Conservation (phyloP, 2,797 vertebrate species). For the Pseudochirops corinnae region DNA sequence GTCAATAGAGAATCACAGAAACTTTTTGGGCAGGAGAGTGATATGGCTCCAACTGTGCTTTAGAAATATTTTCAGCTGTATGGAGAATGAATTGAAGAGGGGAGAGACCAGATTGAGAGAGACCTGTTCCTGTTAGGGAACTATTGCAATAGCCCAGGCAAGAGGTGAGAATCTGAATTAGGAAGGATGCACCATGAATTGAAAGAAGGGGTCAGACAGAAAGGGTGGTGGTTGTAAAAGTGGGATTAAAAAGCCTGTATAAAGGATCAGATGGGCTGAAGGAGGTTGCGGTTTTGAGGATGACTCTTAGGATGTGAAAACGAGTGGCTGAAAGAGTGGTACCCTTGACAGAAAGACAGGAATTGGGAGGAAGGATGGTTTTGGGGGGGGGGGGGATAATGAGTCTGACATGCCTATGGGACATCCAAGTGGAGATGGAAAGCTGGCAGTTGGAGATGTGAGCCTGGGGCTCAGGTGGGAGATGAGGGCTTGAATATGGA, state of each 20-base stretch:
- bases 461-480: neutral
- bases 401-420: neutral
- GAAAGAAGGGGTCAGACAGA: neutral
- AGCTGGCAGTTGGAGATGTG: neutral
- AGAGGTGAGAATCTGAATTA: neutral
- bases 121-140: neutral
- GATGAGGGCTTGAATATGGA: neutral
- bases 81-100: neutral
- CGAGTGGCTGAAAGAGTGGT: neutral
- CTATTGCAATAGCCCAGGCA: neutral
- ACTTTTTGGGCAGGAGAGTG: neutral
- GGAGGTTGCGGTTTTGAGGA: neutral
- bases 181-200: neutral
- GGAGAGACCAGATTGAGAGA: neutral
- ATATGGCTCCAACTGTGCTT: neutral
- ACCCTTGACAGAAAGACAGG: neutral
- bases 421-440: neutral
- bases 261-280: neutral
- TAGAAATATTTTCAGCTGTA: neutral
- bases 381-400: neutral
- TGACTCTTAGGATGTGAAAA: neutral
- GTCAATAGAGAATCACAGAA: neutral
- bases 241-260: neutral
- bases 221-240: neutral
- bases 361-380: neutral